Evolutionary conservation across 2,888 invertebrate species (phyloP), one percentile per base, ranked within the genome.

Genomic region (Eupsilia transversa): DNA sequence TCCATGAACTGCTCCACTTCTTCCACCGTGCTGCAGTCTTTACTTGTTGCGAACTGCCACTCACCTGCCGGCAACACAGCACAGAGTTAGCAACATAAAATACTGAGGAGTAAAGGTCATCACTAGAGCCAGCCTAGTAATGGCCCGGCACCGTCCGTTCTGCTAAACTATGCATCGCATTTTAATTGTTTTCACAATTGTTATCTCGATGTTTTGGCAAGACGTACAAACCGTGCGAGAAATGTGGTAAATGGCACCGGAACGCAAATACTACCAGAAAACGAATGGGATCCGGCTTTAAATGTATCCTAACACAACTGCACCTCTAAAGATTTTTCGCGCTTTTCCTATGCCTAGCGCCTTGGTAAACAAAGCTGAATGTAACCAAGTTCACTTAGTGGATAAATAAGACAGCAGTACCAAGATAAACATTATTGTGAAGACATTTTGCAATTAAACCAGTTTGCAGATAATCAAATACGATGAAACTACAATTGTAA

Each of bases 1-100:
- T 99, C 99, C 72, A 99, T 96, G 94, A 99, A 99, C 87, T 98
- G 98, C 93, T 99, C 98, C 72, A 99, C 99, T 92, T 99, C 98
- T 90, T 99, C 99, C 92, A 98, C 98, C 73, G 97, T 97, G 68
- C 96, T 97, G 10, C 99, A 98, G 93, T 99, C 99, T 77, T 98
- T 94, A 59, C 97, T 97, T 10, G 97, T 98, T 0, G 99, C 99
- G 94, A 99, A 99, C 89, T 97, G 96, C 97, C 99, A 99, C 91
- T 98, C 97, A 0, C 99, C 96, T 96, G 89, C 52, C n/a, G 1
- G 41, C 10, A 56, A 4, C 12, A 30, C 27, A 10, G 43, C 57
- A 14, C 33, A n/a, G 10, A 12, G 7, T 56, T 20, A 17, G 6
- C 27, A 27, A 61, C 5, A 20, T 41, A 3, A 27, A 27, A 20